A percentile compares a stretch with the other conserved stretches of the same genome.
phyloP scores from a whole-genome alignment of 1,140 invertebrate species.

The Cotesia vestalis region DNA sequence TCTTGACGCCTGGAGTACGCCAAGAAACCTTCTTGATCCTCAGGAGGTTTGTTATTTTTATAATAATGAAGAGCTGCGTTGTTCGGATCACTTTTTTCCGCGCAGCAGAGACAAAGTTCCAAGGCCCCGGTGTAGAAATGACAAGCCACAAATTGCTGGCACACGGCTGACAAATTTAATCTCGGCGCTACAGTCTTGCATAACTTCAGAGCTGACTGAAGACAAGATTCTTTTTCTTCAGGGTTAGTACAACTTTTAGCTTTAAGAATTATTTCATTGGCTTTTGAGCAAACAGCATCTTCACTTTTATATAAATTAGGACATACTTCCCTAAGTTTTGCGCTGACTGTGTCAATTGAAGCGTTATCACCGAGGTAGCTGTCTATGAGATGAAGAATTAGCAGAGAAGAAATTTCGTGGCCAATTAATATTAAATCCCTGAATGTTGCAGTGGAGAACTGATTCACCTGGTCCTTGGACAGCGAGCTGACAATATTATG shows the following conservation, averaged over 20 bases:
- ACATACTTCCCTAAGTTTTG: slow-evolving; percentile 88
- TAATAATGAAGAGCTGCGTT: slow-evolving; percentile 90
- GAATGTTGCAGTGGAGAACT: slow-evolving; percentile 73
- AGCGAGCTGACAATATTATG: slow-evolving; percentile 78
- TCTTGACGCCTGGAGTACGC: slow-evolving; percentile 82
- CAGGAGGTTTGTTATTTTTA: slow-evolving; percentile 80
- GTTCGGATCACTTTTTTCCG: slow-evolving; percentile 86
- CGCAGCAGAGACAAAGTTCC: slow-evolving; percentile 86
- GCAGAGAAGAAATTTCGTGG: slow-evolving; percentile 79
- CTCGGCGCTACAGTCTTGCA: slow-evolving; percentile 86
- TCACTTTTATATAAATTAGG: slow-evolving; percentile 93
- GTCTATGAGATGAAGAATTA: slow-evolving; percentile 81
- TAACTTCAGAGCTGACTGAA: slow-evolving; percentile 81
- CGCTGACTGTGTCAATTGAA: slow-evolving; percentile 89
- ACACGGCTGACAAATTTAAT: slow-evolving; percentile 80
- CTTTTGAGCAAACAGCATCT: slow-evolving; percentile 94
- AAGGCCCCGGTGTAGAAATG: slow-evolving; percentile 90
- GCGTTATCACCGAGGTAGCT: slow-evolving; percentile 94
- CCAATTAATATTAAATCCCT: slow-evolving; percentile 86
- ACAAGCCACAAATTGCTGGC: slow-evolving; percentile 77
- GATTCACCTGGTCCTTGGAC: slow-evolving; percentile 70
- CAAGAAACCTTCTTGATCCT: slow-evolving; percentile 80
- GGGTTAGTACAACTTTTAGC: slow-evolving; percentile 76
- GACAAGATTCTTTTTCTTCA: slow-evolving; percentile 76
- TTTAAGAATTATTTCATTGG: slow-evolving; percentile 86